Percentiles rank a stretch among this genome's conserved stretches.
phyloP scores from a whole-genome alignment of 2,797 vertebrate genomes.

The Ateles fusciceps region DNA sequence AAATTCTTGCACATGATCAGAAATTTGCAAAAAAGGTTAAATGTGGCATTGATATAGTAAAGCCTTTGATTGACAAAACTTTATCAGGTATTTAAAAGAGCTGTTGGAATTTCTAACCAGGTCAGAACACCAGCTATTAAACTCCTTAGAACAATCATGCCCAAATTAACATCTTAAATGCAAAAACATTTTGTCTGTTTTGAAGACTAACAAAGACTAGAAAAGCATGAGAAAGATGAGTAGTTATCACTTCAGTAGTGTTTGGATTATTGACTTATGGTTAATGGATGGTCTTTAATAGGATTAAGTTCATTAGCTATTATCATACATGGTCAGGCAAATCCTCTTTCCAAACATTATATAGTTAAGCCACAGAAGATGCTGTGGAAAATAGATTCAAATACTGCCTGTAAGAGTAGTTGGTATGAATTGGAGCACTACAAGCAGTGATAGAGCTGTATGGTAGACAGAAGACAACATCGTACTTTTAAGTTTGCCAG shows the following conservation, averaged over 20 bases:
- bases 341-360: constrained; percentile 23
- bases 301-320: constrained; percentile 23
- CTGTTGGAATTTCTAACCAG: constrained; percentile 2
- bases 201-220: constrained; percentile 13
- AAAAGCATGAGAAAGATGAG: constrained; percentile 4
- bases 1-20: constrained; percentile 23
- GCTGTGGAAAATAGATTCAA: neutral
- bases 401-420: neutral
- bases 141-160: neutral
- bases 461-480: neutral
- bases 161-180: neutral
- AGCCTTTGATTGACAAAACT: constrained; percentile 20
- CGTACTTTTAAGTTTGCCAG: neutral
- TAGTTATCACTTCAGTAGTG: neutral
- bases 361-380: neutral
- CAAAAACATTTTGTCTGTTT: constrained; percentile 41
- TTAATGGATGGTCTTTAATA: neutral
- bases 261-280: constrained; percentile 20
- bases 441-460: neutral
- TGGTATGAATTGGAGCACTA: neutral
- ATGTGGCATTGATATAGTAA: constrained; percentile 13
- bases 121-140: constrained; percentile 29
- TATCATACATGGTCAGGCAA: constrained; percentile 10
- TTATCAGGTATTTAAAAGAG: constrained; percentile 6
- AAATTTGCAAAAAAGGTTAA: constrained; percentile 27